phyloP scores from a whole-genome alignment of 1,140 invertebrate species.

The Drosophila arizonae region DNA sequence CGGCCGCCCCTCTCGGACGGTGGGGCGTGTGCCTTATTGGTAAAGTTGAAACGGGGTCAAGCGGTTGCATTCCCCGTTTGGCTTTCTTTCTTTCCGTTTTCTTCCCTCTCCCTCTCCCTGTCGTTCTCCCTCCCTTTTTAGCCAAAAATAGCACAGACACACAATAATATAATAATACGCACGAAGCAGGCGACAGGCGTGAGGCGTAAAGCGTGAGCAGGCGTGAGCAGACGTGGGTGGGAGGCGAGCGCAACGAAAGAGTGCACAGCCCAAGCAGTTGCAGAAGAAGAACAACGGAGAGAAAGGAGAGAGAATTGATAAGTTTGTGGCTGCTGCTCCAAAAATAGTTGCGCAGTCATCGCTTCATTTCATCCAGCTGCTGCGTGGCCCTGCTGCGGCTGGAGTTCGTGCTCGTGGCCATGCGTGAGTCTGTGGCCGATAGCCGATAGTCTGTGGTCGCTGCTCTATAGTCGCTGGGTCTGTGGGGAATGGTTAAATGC shows the following conservation, averaged over 20 bases:
- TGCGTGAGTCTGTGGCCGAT: not conserved
- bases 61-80: constrained; percentile 61
- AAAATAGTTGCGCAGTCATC: constrained; percentile 43
- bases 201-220: constrained; percentile 2
- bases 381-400: not conserved
- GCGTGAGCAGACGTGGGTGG: constrained; percentile 23
- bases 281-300: not conserved
- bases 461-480: no score
- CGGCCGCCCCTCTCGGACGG: not conserved
- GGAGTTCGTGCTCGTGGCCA: not conserved
- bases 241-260: constrained; percentile 9
- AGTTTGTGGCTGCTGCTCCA: constrained; percentile 42
- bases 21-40: not conserved
- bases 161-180: constrained; percentile 61
- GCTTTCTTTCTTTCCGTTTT: not conserved
- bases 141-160: constrained; percentile 70
- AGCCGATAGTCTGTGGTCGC: no score
- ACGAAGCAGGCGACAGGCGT: constrained; percentile 2
- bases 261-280: constrained; percentile 23
- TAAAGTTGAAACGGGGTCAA: constrained; percentile 74
- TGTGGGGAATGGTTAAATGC: not conserved
- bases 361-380: constrained; percentile 29
- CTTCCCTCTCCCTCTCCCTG: no score
- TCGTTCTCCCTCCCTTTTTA: not conserved
- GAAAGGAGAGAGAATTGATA: constrained; percentile 34